Conservation (phyloP, 2,113 vertebrate species). For the Sinocyclocheilus anophthalmus region DNA sequence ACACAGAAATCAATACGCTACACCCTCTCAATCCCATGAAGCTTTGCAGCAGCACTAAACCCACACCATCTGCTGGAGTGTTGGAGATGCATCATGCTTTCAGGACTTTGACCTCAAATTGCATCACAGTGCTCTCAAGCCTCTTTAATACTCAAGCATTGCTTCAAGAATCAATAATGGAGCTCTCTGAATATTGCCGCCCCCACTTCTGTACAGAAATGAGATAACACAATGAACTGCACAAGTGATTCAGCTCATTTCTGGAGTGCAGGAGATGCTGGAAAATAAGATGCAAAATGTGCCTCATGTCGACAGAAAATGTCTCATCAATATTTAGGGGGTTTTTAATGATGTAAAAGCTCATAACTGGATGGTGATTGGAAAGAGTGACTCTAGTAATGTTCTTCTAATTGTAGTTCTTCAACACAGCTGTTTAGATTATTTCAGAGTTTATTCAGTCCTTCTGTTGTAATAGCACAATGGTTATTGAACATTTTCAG, state of each 20-base stretch:
- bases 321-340: conserved; percentile 26
- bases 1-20: conserved; percentile 74
- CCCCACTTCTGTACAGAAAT: not conserved
- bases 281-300: conserved; percentile 2
- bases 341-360: conserved; percentile 26
- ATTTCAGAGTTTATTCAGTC: not conserved
- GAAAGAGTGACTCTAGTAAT: conserved; percentile 1
- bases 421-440: not conserved
- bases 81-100: conserved; percentile 63
- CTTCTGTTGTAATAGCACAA: not conserved
- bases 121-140: conserved; percentile 53
- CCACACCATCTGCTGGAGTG: conserved; percentile 38
- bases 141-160: conserved; percentile 31
- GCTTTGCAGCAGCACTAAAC: conserved; percentile 63
- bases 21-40: conserved; percentile 69
- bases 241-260: conserved; percentile 35
- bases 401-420: not conserved
- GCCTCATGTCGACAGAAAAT: not conserved
- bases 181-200: conserved; percentile 22
- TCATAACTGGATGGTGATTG: not conserved
- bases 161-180: conserved; percentile 42
- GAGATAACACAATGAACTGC: not conserved
- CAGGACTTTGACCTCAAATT: conserved; percentile 71
- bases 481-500: not conserved
- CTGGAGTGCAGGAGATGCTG: not conserved